Base-by-base conservation (phyloP, 2,113 vertebrate species). In the Atrichornis clamosus region DNA sequence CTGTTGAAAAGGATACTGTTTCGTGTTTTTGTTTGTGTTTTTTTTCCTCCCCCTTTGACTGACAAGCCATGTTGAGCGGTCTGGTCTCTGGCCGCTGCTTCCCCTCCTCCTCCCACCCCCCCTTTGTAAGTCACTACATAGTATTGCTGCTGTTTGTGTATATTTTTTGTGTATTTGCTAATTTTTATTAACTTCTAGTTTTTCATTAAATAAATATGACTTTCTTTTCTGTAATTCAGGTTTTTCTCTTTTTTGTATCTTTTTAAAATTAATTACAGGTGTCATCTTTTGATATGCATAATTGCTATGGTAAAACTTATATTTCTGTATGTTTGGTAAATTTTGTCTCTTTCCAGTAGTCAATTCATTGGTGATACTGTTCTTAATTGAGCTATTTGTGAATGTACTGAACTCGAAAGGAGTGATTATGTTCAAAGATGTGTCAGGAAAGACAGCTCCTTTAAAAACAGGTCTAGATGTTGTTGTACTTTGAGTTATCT, bases 121-220 rank as follows among this genome's bases (percentile, higher is more conserved):
- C 84, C 95, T 96, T 97, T 96, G 97, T 97, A 97, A 96, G 97
- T 99, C 98, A 98, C 98, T 98, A 98, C 98, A 98, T 98, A 98
- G 98, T 98, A 98, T 98, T 98, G 98, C 98, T 99, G 98, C 98
- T 98, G 98, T 98, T 98, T 98, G 97, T 98, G 97, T 98, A 98
- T 97, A 97, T 98, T 97, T 98, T 97, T 93, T 97, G 98, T 98
- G 97, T 98, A 97, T 98, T 98, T 98, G 98, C 98, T 98, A 98
- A 98, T 98, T 98, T 98, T 98, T 98, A 98, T 98, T 98, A 99
- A 98, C 98, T 98, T 99, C 98, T 99, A 99, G 98, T 99, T 99
- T 99, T 99, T 98, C 99, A 99, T 99, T 99, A 98, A 99, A 99
- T 99, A 99, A 99, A 99, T 99, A 98, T 98, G 97, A 98, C 98